Evolutionary conservation across 1,140 invertebrate genomes (phyloP).

Genomic region (Pentalonia nigronervosa): DNA sequence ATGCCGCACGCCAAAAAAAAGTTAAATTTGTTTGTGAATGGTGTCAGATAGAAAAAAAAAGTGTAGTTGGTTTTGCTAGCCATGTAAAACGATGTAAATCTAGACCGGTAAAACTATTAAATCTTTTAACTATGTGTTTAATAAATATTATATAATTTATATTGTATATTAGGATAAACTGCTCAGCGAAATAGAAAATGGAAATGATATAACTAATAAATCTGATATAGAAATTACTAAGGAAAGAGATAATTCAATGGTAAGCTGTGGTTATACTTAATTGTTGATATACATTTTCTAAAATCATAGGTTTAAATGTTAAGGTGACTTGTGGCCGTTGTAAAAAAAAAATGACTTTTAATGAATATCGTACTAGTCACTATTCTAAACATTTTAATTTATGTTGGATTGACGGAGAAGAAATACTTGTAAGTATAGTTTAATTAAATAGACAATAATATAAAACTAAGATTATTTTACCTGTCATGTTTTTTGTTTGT

Average conservation of each 20-base stretch:
- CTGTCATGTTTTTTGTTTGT: not conserved
- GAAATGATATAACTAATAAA: not conserved
- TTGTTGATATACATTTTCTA: not conserved
- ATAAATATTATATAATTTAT: not conserved
- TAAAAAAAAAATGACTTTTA: constrained; percentile 58
- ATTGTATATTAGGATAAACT: constrained; percentile 17
- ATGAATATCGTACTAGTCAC: constrained; percentile 53
- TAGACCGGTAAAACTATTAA: constrained; percentile 4
- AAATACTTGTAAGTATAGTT: constrained; percentile 47
- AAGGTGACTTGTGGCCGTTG: constrained; percentile 59
- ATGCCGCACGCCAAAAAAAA: constrained; percentile 18
- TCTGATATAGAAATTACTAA: not conserved
- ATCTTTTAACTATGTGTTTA: not conserved
- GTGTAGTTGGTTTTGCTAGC: constrained; percentile 70
- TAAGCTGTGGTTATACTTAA: not conserved
- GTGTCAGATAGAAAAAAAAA: constrained; percentile 68
- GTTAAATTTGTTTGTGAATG: constrained; percentile 67
- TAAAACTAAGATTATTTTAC: not conserved
- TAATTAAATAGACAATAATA: not conserved
- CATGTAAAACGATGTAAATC: constrained; percentile 70
- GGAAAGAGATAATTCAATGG: not conserved
- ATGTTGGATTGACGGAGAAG: constrained; percentile 58
- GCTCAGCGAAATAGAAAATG: not conserved
- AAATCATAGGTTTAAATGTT: not conserved
- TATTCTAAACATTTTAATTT: constrained; percentile 50